Percentiles rank a stretch among this genome's conserved stretches.
Conservation (phyloP, 2,797 vertebrate genomes). For the Gymnopithys bicolor region DNA sequence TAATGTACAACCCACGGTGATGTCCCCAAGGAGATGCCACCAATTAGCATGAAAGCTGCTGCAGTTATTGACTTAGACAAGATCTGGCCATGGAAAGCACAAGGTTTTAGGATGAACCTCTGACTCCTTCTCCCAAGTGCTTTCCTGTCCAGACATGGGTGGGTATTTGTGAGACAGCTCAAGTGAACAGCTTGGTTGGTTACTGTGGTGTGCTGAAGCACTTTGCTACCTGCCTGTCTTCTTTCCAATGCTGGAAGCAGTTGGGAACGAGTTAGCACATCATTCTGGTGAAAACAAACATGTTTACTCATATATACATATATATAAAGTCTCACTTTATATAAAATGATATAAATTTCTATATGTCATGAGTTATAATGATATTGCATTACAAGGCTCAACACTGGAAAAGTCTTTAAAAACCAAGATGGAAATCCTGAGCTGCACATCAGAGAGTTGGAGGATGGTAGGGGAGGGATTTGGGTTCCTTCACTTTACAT, state of each 20-base stretch:
- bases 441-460: rapidly evolving
- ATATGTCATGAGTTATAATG: not conserved
- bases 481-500: not conserved
- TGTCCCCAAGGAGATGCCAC: conserved; percentile 4
- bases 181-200: not conserved
- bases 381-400: not conserved
- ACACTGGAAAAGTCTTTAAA: not conserved
- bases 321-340: not conserved
- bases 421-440: not conserved
- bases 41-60: conserved; percentile 50
- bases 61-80: not conserved
- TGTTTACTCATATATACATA: rapidly evolving
- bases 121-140: not conserved
- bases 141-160: rapidly evolving
- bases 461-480: not conserved
- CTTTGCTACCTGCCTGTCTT: rapidly evolving
- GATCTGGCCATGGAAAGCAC: not conserved
- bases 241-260: not conserved
- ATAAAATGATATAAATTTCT: not conserved
- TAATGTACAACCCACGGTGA: not conserved
- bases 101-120: not conserved
- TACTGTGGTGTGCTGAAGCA: not conserved
- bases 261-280: not conserved
- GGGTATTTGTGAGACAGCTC: not conserved
- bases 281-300: not conserved